Evolutionary conservation across 2,797 vertebrate genomes (phyloP), one percentile per base, ranked within the genome.

Genomic region (Sebastes vulpes): DNA sequence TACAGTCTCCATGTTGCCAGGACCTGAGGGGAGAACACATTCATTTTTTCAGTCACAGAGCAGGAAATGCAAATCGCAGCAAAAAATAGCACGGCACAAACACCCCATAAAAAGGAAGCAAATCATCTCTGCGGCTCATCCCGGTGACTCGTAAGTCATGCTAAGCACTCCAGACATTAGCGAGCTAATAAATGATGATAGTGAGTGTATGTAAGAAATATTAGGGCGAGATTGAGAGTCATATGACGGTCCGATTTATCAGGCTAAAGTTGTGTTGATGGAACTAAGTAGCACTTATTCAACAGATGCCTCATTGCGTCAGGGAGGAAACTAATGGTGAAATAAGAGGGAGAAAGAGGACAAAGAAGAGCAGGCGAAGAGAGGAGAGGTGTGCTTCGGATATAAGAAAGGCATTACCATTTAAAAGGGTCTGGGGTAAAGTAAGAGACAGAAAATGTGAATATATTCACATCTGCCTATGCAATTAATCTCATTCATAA

Each of bases 1-100:
- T 98, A 97, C 87, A 98, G 96, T 70, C 97, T 96, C 97, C 97
- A 98, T 93, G 97, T 96, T 81, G 97, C 96, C 91, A 98, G 93
- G 79, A 97, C 97, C 97, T 98, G 90, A 81, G 87, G 91, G 86
- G 77, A 91, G 91, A 92, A 89, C 77, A 89, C 81, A 91, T 93
- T 92, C 68, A 88, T 92, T 93, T 91, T 57, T 89, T 90, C 78
- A 91, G 91, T 93, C 91, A 93, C 67, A 84, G 77, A 86, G 75
- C 75, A 87, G 87, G 82, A 86, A 91, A 93, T 80, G 89, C 90
- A 92, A 92, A 94, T 93, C 35, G 35, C 56, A 78, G 81, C 88
- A 91, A 89, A 92, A 92, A 91, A 93, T 79, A 84, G 75, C 79
- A 85, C 46, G 23, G 79, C 83, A 83, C 76, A 89, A 89, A 91